Base-by-base conservation (phyloP, 1,140 invertebrate species). In the Phenacoccus solenopsis region DNA sequence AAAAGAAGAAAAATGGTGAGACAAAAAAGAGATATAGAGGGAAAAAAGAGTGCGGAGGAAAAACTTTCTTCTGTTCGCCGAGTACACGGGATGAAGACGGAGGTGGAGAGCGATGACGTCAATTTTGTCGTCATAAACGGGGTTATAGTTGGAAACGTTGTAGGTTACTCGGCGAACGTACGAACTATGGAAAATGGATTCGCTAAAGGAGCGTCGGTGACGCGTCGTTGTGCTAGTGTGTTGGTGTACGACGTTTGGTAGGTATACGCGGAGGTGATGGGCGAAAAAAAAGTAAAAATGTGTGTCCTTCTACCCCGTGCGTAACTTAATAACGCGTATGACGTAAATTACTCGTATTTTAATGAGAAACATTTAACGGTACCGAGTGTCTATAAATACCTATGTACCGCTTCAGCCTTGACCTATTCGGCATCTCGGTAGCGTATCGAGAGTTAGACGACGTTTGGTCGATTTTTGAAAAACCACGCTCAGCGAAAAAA, bases 241-340 rank as follows among this genome's bases (percentile, higher is more conserved):
- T 32, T 32, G 5, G 30, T 32, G 30, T 13, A 7, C 5, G 13
- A 13, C 13, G 30, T 32, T 7, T 32, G n/a, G 30, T 32, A 49
- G 13, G 38, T 49, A 49, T 49, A n/a, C 20, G 20, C 38, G 20
- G 3, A 49, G 38, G 20, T 49, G n/a, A 49, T 49, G 13, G 38
- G 38, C 38, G 38, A 49, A 49, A 49, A n/a, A n/a, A n/a, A 49
- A 49, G 38, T 49, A 49, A 49, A 49, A 49, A 49, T 49, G n/a
- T n/a, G n/a, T n/a, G 38, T 49, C 38, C 38, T 49, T 49, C 38
- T 49, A 49, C 38, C 38, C 38, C 20, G 16, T 49, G 38, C 38
- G 38, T 49, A 49, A 49, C 38, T 49, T 49, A 49, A 49, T 49
- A 49, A 49, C 38, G 38, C 38, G 38, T 49, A 49, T 49, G 38